These are phyloP conservation scores for Bradypodion ventrale DNA, from an alignment of 2,797 vertebrate species.

Conservation along the genomic window DNA sequence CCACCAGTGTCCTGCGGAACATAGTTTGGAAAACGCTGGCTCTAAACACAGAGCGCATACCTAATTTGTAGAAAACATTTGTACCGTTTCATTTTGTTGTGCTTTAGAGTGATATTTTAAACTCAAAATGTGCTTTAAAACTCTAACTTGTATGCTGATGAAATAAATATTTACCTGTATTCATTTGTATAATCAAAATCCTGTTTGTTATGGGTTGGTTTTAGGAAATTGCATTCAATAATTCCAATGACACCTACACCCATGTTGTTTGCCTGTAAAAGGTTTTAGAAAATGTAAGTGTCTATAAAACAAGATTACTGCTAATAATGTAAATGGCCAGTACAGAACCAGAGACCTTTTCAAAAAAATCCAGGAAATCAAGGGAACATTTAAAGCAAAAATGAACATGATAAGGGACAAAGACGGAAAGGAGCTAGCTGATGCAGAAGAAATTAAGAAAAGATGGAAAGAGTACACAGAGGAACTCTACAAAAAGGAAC, in stretches of 20 bases:
- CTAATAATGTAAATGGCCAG: background rate
- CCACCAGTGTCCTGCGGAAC: too few species aligned
- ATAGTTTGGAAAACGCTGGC: too few species aligned
- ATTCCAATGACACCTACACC: slow-evolving; percentile 93
- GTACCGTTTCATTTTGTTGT: background rate
- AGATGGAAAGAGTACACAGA: too few species aligned
- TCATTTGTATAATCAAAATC: slow-evolving; percentile 93
- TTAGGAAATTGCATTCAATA: slow-evolving; percentile 92
- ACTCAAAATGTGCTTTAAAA: background rate
- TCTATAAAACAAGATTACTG: background rate
- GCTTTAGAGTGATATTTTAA: too few species aligned
- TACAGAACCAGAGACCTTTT: too few species aligned
- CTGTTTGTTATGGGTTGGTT: slow-evolving; percentile 97
- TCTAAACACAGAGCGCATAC: too few species aligned
- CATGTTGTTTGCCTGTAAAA: slow-evolving; percentile 84
- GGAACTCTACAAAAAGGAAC: too few species aligned
- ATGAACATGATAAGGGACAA: too few species aligned
- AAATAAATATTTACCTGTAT: slow-evolving; percentile 83
- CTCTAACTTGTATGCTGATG: rapidly evolving
- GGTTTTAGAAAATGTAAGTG: slow-evolving; percentile 35
- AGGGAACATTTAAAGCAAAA: too few species aligned
- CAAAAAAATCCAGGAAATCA: too few species aligned
- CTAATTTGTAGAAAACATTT: background rate
- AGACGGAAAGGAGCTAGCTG: too few species aligned
- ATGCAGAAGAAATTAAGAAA: too few species aligned